Conservation (phyloP, 2,888 invertebrate species). For the Rapana venosa region DNA sequence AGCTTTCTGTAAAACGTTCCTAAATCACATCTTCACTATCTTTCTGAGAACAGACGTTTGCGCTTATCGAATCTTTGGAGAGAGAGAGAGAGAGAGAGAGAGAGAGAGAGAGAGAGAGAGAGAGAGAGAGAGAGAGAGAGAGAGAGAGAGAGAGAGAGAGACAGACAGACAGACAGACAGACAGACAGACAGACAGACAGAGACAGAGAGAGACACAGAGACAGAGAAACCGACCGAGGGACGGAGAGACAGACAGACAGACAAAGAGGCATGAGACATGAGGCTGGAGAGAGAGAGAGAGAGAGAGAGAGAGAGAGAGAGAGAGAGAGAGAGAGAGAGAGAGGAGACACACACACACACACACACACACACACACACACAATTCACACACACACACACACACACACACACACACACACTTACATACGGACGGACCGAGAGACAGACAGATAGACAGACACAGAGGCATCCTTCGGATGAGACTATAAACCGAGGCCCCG, state of each 20-base stretch:
- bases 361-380: no score
- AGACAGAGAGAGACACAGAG: neutral
- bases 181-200: slow-evolving; percentile 8
- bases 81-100: neutral
- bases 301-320: no score
- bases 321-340: no score
- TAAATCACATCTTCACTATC: neutral
- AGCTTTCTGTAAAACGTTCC: neutral
- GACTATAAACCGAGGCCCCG: no score
- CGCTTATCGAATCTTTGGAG: neutral
- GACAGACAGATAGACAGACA: no score
- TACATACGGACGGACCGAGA: no score
- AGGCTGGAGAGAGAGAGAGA: no score
- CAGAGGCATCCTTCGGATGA: no score
- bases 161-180: slow-evolving; percentile 20
- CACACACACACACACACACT: no score
- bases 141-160: neutral
- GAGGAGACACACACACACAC: no score
- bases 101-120: slow-evolving; percentile 13
- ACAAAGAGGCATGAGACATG: no score
- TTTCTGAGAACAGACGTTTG: neutral
- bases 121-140: slow-evolving; percentile 5
- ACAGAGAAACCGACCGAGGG: slow-evolving; percentile 5
- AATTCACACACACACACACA: no score
- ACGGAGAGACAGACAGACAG: neutral